phyloP scores from a whole-genome alignment of 2,888 invertebrate genomes.

The Drosophila phalerata region DNA sequence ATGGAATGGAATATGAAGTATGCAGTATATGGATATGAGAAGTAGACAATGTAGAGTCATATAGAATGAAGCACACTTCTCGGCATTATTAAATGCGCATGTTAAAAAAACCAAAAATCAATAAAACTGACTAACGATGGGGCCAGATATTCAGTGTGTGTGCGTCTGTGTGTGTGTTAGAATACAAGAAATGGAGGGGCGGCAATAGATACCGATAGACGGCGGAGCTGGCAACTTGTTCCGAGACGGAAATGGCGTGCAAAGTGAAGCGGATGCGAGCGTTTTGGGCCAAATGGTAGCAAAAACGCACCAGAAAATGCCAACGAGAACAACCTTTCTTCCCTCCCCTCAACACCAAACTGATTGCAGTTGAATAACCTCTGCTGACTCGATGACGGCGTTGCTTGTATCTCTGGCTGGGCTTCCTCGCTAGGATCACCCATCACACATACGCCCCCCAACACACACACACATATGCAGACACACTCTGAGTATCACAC shows the following conservation, averaged over 20 bases:
- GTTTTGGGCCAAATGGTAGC: conserved; percentile 74
- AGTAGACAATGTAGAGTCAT: conserved; percentile 7
- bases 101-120: conserved; percentile 63
- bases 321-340: conserved; percentile 34
- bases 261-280: conserved; percentile 76
- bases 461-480: conserved; percentile 4
- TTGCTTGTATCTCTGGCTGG: conserved; percentile 40
- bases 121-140: conserved; percentile 69
- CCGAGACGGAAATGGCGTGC: conserved; percentile 75
- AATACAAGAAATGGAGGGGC: background rate
- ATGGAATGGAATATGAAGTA: background rate
- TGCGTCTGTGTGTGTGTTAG: conserved; percentile 5
- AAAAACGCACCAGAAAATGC: conserved; percentile 70
- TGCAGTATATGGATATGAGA: background rate
- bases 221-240: conserved; percentile 60
- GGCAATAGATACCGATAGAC: conserved; percentile 61
- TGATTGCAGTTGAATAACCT: conserved; percentile 77
- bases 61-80: conserved; percentile 10
- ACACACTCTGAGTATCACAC: conserved; percentile 27
- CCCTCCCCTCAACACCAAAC: conserved; percentile 3
- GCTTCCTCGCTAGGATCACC: conserved; percentile 59
- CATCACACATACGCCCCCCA: conserved; percentile 8
- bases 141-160: conserved; percentile 9
- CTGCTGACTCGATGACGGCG: conserved; percentile 38
- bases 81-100: conserved; percentile 59